These are phyloP conservation scores for Lepidurus packardi DNA, from an alignment of 1,140 invertebrate species.

Conservation along the genomic window DNA sequence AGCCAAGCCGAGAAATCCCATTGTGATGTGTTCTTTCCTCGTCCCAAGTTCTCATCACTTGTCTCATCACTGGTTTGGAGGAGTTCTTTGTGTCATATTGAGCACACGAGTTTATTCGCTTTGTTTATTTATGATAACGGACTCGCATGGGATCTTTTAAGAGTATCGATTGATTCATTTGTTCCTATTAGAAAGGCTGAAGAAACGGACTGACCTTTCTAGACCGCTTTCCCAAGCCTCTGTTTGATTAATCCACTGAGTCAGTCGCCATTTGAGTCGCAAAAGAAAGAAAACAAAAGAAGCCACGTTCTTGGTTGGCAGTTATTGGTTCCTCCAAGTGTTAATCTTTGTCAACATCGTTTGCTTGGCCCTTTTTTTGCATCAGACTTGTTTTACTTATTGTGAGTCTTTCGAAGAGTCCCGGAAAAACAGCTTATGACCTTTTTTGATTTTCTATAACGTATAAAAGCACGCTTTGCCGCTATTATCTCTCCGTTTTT, in stretches of 20 bases:
- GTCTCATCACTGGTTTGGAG: neutral
- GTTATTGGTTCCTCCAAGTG: neutral
- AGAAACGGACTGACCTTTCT: neutral
- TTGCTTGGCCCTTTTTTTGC: neutral
- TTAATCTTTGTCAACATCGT: conserved; percentile 11
- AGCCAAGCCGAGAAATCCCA: neutral
- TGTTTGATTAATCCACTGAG: neutral
- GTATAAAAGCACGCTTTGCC: too few relatives aligned
- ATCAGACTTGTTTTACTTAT: neutral
- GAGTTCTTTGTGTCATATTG: neutral
- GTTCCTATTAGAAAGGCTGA: neutral
- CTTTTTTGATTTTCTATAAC: neutral
- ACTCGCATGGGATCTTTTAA: neutral
- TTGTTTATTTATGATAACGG: neutral
- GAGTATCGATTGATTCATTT: conserved; percentile 11
- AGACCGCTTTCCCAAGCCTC: neutral
- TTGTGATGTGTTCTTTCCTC: conserved; percentile 4
- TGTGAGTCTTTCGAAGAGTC: neutral
- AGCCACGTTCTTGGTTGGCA: neutral
- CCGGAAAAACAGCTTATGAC: neutral
- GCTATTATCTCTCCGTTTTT: too few relatives aligned
- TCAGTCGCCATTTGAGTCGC: neutral
- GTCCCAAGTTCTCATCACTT: neutral
- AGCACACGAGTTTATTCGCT: neutral
- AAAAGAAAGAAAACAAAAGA: neutral